Evolutionary conservation across 2,888 invertebrate species (phyloP).

Genomic region (Mimachlamys varia): DNA sequence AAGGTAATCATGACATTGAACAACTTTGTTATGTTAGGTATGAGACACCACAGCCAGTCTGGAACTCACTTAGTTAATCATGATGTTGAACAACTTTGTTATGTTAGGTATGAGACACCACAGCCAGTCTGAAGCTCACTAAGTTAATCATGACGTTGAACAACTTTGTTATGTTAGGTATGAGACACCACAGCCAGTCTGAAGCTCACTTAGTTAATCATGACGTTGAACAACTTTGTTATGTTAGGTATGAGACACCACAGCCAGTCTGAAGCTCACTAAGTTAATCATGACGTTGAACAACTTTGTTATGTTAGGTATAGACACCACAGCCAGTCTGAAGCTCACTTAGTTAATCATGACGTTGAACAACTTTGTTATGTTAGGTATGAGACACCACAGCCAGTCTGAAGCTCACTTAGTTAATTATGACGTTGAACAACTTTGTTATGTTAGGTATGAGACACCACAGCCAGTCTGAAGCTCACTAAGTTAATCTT

Average conservation of each 20-base stretch:
- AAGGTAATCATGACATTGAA: too few relatives aligned
- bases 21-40: conserved; percentile 66
- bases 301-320: conserved; percentile 66
- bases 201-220: too few relatives aligned
- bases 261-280: conserved; percentile 93
- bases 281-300: too few relatives aligned
- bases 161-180: conserved; percentile 66
- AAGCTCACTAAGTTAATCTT: too few relatives aligned
- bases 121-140: conserved; percentile 93
- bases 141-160: too few relatives aligned
- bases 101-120: conserved; percentile 79
- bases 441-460: conserved; percentile 67
- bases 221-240: not conserved
- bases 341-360: too few relatives aligned
- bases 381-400: conserved; percentile 80
- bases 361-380: not conserved
- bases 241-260: conserved; percentile 79
- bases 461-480: conserved; percentile 86
- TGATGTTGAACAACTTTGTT: not conserved
- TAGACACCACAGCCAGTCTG: conserved; percentile 86
- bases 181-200: conserved; percentile 85
- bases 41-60: conserved; percentile 85
- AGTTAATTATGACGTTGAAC: not conserved
- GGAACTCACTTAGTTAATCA: too few relatives aligned
- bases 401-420: conserved; percentile 93